Evolutionary conservation across 2,113 vertebrate species (phyloP).

Genomic region (Lanius ludovicianus): DNA sequence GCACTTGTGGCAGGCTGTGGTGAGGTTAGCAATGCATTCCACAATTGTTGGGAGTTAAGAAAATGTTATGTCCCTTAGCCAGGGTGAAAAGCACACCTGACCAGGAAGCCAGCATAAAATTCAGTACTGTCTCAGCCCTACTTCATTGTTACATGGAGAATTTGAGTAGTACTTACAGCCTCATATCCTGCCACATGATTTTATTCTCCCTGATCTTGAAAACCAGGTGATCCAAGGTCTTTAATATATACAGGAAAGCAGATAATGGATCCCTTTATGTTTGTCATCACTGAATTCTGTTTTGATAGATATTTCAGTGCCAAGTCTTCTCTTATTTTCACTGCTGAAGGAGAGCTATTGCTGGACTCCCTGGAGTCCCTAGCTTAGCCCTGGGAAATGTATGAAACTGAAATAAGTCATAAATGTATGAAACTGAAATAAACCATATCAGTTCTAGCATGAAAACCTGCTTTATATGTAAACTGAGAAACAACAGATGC

Average conservation of each 20-base stretch:
- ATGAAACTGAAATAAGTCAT: not conserved
- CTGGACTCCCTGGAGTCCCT: not conserved
- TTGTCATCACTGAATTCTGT: conserved; percentile 19
- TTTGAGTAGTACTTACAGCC: not conserved
- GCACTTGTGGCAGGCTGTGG: conserved; percentile 41
- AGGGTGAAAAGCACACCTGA: conserved; percentile 54
- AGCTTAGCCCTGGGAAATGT: not conserved
- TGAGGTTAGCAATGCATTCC: conserved; percentile 54
- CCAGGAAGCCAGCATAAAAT: conserved; percentile 4
- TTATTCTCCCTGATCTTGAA: conserved; percentile 34
- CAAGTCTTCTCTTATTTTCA: not conserved
- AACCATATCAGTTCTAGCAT: not conserved
- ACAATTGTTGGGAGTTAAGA: conserved; percentile 25
- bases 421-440: not conserved
- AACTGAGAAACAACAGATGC: not conserved
- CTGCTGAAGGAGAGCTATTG: not conserved
- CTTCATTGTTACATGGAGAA: not conserved
- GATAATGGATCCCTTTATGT: conserved; percentile 29
- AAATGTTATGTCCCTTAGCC: conserved; percentile 19
- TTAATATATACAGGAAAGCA: conserved; percentile 32
- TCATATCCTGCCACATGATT: conserved; percentile 10
- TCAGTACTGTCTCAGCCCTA: not conserved
- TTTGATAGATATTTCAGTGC: not conserved
- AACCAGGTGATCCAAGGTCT: conserved; percentile 16
- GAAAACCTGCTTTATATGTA: not conserved